Evolutionary conservation across 2,888 invertebrate species (phyloP).

Genomic region (Reticulitermes lucifugus): DNA sequence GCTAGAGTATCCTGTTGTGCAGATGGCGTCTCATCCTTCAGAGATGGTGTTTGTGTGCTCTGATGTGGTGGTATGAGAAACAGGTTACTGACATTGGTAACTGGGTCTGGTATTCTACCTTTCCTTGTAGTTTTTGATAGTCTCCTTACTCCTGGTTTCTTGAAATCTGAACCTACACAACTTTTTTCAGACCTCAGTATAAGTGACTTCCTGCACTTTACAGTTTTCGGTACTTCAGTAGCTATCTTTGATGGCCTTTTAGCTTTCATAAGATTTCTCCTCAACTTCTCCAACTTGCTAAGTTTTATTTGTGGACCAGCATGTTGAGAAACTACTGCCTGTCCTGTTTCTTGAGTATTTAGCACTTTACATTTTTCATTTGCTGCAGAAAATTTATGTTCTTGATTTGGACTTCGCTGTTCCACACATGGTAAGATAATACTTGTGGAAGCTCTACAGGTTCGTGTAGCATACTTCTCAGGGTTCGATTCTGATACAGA

Average conservation of each 20-base stretch:
- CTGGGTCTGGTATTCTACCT: no score
- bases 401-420: background rate
- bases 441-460: no score
- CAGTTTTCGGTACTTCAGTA: background rate
- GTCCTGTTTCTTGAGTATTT: background rate
- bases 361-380: background rate
- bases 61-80: background rate
- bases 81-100: background rate
- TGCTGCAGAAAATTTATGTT: background rate
- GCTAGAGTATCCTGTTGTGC: no score
- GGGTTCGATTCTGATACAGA: no score
- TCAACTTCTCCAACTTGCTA: slow-evolving; percentile 4
- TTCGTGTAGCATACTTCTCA: no score
- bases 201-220: background rate
- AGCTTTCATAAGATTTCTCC: background rate
- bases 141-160: no score
- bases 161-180: background rate
- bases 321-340: background rate
- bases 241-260: slow-evolving; percentile 27
- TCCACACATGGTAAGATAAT: background rate
- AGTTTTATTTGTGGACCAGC: background rate
- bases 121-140: no score
- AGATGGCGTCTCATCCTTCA: no score
- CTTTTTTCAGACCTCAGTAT: background rate
- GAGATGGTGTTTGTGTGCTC: background rate